These are phyloP conservation scores for Leptodirus hochenwartii DNA, from an alignment of 2,888 invertebrate genomes.

Conservation along the genomic window DNA sequence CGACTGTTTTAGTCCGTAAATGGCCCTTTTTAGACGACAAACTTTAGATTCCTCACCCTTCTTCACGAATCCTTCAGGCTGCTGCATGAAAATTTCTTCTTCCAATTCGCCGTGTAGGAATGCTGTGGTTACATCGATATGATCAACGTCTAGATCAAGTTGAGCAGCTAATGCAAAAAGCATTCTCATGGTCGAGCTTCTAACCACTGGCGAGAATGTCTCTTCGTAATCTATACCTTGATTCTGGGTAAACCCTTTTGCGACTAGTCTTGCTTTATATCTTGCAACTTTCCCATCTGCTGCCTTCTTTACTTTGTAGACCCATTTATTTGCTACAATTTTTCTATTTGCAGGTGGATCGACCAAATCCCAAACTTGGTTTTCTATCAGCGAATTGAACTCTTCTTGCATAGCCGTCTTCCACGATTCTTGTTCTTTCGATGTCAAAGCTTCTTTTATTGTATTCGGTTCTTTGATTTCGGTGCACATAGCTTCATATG, in stretches of 20 bases:
- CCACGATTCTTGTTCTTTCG: slow-evolving; percentile 11
- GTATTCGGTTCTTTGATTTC: no score
- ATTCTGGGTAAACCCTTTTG: slow-evolving; percentile 10
- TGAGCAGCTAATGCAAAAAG: slow-evolving; percentile 11
- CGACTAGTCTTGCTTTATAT: slow-evolving; percentile 10
- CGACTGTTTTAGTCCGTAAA: slow-evolving; percentile 20
- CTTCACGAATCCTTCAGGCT: slow-evolving; percentile 10
- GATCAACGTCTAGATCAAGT: slow-evolving; percentile 10
- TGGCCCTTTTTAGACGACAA: slow-evolving; percentile 16
- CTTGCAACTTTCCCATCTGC: slow-evolving; percentile 5
- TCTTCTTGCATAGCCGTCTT: slow-evolving; percentile 13
- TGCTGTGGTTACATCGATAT: slow-evolving; percentile 15
- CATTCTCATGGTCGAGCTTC: slow-evolving; percentile 11
- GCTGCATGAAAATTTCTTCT: slow-evolving; percentile 13
- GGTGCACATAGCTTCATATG: no score
- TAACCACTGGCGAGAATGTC: slow-evolving; percentile 13
- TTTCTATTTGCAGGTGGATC: slow-evolving; percentile 9
- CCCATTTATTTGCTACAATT: slow-evolving; percentile 7
- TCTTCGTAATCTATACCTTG: slow-evolving; percentile 13
- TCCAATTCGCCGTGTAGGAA: slow-evolving; percentile 13
- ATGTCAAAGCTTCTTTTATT: no score
- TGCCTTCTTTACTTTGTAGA: slow-evolving; percentile 9
- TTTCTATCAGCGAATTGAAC: slow-evolving; percentile 11
- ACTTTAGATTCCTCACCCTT: slow-evolving; percentile 11
- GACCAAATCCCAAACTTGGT: slow-evolving; percentile 12